A percentile compares a stretch with the other conserved stretches of the same genome.
These are phyloP conservation scores for Calcarius ornatus DNA, from an alignment of 2,113 vertebrate species.

Conservation along the genomic window DNA sequence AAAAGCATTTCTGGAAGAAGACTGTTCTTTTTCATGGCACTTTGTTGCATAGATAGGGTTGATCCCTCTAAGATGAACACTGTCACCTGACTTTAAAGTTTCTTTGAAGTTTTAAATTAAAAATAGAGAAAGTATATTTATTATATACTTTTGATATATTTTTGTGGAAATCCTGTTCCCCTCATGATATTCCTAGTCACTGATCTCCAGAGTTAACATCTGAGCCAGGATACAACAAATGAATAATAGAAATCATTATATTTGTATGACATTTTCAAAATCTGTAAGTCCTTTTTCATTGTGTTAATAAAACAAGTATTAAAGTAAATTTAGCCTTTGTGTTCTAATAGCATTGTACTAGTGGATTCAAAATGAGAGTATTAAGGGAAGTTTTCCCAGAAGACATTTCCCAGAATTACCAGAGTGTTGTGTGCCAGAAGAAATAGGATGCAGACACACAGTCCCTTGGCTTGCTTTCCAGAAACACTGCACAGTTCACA, in stretches of 20 bases:
- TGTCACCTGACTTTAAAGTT: not conserved
- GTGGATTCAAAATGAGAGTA: not conserved
- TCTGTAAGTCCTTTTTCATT: not conserved
- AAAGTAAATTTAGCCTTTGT: not conserved
- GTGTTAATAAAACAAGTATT: not conserved
- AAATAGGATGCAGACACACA: not conserved
- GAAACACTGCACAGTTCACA: accelerated
- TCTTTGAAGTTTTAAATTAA: not conserved
- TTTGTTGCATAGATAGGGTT: not conserved
- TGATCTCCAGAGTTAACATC: not conserved
- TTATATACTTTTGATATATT: not conserved
- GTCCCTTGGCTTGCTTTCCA: not conserved
- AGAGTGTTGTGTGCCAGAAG: not conserved
- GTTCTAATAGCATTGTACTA: not conserved
- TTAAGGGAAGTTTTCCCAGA: not conserved
- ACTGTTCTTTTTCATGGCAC: not conserved
- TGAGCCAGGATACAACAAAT: not conserved
- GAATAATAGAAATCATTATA: not conserved
- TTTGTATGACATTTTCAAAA: not conserved
- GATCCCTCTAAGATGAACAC: not conserved
- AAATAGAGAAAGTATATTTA: not conserved
- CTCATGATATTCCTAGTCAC: not conserved
- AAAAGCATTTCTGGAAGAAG: not conserved
- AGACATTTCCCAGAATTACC: not conserved
- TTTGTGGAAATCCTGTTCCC: not conserved